A percentile compares a stretch with the other conserved stretches of the same genome.
These are phyloP conservation scores for Pentamera pediparva DNA, from an alignment of 53 echinoderm and acorn worm genomes.

Conservation along the genomic window DNA sequence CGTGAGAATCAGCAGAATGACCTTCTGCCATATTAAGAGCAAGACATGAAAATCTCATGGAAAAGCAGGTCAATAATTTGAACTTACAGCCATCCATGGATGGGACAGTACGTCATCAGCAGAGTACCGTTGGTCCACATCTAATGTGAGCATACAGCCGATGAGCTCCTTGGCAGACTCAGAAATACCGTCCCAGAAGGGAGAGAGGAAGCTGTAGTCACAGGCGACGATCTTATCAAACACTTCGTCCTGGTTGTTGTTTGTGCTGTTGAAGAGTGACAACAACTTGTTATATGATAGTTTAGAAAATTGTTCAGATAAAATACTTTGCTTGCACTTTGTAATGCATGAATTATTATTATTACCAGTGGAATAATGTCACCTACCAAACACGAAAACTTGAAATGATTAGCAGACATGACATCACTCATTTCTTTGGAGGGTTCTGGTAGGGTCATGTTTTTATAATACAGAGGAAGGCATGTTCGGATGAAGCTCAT, in stretches of 20 bases:
- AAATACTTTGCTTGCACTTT: too few relatives aligned
- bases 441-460: too few relatives aligned
- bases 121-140: conserved; percentile 74
- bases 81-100: conserved; percentile 87
- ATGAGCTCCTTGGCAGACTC: conserved; percentile 88
- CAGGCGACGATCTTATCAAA: conserved; percentile 95
- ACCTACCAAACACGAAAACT: too few relatives aligned
- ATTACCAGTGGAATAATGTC: too few relatives aligned
- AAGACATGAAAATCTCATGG: neutral
- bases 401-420: too few relatives aligned
- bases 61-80: neutral
- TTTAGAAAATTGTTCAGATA: neutral
- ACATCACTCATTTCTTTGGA: too few relatives aligned
- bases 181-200: conserved; percentile 96
- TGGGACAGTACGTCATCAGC: conserved; percentile 85
- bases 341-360: too few relatives aligned
- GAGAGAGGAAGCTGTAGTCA: conserved; percentile 69
- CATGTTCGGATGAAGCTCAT: too few relatives aligned
- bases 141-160: conserved; percentile 78
- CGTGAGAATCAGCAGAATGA: too few relatives aligned
- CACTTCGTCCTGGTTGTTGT: conserved; percentile 84
- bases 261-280: conserved; percentile 32
- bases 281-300: neutral
- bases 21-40: too few relatives aligned
- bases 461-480: too few relatives aligned